A percentile compares a stretch with the other conserved stretches of the same genome.
phyloP scores from a whole-genome alignment of 2,888 invertebrate genomes.

The Eremobia ochroleuca region DNA sequence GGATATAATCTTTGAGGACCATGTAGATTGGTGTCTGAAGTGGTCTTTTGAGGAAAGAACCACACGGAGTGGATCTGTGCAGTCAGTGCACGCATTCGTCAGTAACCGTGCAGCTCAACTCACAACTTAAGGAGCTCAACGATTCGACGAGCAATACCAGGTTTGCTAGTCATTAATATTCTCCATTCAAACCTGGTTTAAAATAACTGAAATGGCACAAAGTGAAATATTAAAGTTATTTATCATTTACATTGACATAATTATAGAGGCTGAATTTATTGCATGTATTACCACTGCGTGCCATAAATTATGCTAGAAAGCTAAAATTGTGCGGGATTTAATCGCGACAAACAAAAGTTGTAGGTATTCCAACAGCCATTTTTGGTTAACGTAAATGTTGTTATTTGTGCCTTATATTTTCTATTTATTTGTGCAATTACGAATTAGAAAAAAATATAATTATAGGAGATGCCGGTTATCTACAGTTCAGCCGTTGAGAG shows the following conservation, averaged over 20 bases:
- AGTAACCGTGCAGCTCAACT: no score
- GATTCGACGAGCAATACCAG: no score
- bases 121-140: no score
- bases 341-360: constrained; percentile 64
- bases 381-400: constrained; percentile 47
- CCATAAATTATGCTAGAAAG: constrained; percentile 63
- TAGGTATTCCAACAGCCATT: constrained; percentile 45
- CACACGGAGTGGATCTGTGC: no score
- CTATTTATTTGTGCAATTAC: constrained; percentile 25
- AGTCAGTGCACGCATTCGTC: no score
- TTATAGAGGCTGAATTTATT: constrained; percentile 59
- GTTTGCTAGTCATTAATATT: not conserved
- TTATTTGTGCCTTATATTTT: constrained; percentile 30
- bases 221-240: constrained; percentile 56
- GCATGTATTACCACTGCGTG: constrained; percentile 63
- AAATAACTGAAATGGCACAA: constrained; percentile 16
- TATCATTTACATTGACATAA: constrained; percentile 66
- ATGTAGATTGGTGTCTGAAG: no score
- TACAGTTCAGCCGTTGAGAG: no score
- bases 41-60: no score
- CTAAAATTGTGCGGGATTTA: constrained; percentile 63
- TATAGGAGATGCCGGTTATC: not conserved
- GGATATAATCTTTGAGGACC: no score
- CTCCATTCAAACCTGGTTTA: not conserved
- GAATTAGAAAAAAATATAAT: not conserved